phyloP scores from a whole-genome alignment of 2,797 vertebrate genomes.

The Diceros bicornis region DNA sequence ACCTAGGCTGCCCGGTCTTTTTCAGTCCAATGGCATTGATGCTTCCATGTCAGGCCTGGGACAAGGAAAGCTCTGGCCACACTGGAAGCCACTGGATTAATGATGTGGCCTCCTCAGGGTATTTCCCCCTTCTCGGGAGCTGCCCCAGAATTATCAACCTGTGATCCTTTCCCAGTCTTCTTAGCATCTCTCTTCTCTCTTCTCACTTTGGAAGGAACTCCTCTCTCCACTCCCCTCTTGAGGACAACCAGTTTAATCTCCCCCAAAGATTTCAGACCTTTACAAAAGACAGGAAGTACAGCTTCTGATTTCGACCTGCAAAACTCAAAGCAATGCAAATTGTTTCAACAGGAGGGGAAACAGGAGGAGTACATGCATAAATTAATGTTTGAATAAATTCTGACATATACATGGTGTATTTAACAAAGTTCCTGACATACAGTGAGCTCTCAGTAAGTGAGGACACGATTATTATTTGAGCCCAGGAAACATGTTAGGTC shows the following conservation, averaged over 20 bases:
- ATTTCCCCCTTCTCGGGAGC: background rate
- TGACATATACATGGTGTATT: background rate
- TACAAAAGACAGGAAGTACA: background rate
- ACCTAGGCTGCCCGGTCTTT: background rate
- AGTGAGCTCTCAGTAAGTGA: background rate
- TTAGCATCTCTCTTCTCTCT: slow-evolving; percentile 10
- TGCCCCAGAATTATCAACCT: background rate
- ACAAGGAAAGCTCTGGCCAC: background rate
- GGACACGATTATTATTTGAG: background rate
- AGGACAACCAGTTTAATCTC: background rate
- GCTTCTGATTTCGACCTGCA: background rate
- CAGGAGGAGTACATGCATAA: background rate
- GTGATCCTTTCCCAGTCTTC: background rate
- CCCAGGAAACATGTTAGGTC: background rate
- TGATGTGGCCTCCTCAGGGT: background rate
- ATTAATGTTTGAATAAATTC: background rate
- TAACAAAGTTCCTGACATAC: background rate
- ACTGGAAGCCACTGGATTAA: background rate
- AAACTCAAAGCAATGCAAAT: background rate
- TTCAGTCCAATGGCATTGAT: background rate
- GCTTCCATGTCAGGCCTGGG: background rate
- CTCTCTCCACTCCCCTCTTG: background rate
- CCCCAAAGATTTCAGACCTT: background rate
- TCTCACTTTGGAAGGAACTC: background rate
- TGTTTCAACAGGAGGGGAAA: background rate